Percentiles rank a stretch among this genome's conserved stretches.
These are phyloP conservation scores for Otis tarda DNA, from an alignment of 2,113 vertebrate genomes.

Conservation along the genomic window DNA sequence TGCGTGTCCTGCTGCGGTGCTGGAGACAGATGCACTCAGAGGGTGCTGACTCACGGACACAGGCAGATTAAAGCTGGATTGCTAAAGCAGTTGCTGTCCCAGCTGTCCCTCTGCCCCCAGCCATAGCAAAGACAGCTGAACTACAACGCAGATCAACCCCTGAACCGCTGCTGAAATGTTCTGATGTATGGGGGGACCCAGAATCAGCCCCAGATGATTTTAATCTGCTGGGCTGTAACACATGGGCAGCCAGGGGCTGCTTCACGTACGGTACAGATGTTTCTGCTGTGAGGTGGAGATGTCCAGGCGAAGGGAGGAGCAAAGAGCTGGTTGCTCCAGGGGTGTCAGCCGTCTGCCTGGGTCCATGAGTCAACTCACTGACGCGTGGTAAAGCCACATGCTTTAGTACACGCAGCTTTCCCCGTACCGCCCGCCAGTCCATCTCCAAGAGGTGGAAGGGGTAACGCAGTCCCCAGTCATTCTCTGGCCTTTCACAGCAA, in stretches of 20 bases:
- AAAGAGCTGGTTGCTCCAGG: constrained; percentile 41
- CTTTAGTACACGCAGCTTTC: constrained; percentile 21
- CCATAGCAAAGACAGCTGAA: constrained; percentile 52
- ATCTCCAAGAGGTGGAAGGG: constrained; percentile 40
- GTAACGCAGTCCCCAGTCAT: constrained; percentile 31
- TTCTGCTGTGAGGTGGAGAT: constrained; percentile 33
- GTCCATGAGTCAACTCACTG: constrained; percentile 61
- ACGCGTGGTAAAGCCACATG: constrained; percentile 67
- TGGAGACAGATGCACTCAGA: constrained; percentile 50
- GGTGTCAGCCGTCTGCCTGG: constrained; percentile 58
- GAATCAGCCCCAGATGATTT: background rate
- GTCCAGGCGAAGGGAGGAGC: constrained; percentile 34
- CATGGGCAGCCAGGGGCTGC: background rate
- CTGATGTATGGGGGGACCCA: background rate
- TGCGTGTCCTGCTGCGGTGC: background rate
- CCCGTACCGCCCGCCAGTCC: background rate
- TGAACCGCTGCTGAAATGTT: background rate
- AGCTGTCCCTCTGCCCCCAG: constrained; percentile 61
- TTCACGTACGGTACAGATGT: constrained; percentile 43
- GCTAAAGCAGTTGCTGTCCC: constrained; percentile 61
- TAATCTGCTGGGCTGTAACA: background rate
- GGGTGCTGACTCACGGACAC: constrained; percentile 44
- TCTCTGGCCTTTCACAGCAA: constrained; percentile 19
- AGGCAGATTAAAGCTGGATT: constrained; percentile 45
- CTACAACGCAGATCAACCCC: background rate